Percentiles rank a stretch among this genome's conserved stretches.
Conservation (phyloP, 2,113 vertebrate genomes). For the Helogale parvula region DNA sequence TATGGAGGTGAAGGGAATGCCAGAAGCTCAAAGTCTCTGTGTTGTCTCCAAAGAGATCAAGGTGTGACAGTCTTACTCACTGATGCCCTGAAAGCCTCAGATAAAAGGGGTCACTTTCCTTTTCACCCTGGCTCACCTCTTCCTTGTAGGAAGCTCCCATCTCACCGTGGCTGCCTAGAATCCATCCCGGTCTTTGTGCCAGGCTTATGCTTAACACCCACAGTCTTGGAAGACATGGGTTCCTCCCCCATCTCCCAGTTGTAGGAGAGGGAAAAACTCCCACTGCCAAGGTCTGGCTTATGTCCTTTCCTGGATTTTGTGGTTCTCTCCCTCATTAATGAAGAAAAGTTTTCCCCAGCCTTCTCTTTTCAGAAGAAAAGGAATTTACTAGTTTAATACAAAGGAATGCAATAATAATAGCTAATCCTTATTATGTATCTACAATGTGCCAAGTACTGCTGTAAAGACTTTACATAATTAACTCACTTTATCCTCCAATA, state of each 20-base stretch:
- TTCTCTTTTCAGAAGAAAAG: slow-evolving; percentile 46
- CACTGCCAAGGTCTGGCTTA: background rate
- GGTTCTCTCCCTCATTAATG: background rate
- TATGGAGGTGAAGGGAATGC: background rate
- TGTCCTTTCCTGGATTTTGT: background rate
- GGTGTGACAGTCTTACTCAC: background rate
- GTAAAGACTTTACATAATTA: background rate
- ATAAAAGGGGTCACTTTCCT: background rate
- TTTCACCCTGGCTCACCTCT: background rate
- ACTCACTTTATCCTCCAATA: background rate
- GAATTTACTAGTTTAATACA: background rate
- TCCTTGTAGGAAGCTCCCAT: background rate
- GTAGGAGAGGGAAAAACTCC: background rate
- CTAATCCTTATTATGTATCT: background rate
- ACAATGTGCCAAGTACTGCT: background rate
- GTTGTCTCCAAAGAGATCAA: background rate
- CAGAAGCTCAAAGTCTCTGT: background rate
- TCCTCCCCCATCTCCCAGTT: background rate
- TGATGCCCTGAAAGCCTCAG: background rate
- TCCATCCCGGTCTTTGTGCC: background rate
- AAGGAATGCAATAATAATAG: background rate
- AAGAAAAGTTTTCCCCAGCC: background rate
- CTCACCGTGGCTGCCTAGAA: background rate
- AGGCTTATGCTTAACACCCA: background rate
- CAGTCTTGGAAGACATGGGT: background rate